Evolutionary conservation across 2,113 vertebrate species (phyloP).

Genomic region (Poeciliopsis turrubarensis): DNA sequence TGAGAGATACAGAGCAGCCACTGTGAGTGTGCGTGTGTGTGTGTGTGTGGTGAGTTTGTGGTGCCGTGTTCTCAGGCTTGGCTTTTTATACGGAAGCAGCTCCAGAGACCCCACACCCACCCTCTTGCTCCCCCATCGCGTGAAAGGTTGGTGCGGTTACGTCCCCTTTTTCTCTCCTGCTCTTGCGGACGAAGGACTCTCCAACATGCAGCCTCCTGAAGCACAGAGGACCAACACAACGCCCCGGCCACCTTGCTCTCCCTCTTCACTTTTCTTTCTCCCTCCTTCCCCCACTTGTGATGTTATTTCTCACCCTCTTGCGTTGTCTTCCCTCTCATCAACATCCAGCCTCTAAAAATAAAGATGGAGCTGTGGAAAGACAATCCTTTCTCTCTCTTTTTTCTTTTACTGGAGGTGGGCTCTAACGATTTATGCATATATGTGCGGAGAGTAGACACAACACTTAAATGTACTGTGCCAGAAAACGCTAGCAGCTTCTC

Average conservation of each 20-base stretch:
- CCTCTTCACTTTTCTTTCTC: constrained; percentile 25
- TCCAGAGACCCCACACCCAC: constrained; percentile 36
- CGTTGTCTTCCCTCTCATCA: constrained; percentile 62
- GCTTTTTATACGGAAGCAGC: constrained; percentile 81
- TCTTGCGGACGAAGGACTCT: constrained; percentile 67
- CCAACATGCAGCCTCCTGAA: constrained; percentile 52
- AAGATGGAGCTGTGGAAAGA: constrained; percentile 60
- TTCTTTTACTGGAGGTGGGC: constrained; percentile 58
- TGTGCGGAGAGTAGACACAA: constrained; percentile 39
- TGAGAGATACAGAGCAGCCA: constrained; percentile 72
- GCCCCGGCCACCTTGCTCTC: constrained; percentile 36
- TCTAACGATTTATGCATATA: constrained; percentile 51
- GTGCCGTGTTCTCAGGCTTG: constrained; percentile 78
- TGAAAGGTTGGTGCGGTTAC: constrained; percentile 67
- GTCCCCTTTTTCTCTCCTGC: constrained; percentile 51
- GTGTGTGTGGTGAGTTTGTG: constrained; percentile 77
- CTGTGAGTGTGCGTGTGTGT: constrained; percentile 61
- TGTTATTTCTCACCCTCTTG: constrained; percentile 48
- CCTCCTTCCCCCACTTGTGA: constrained; percentile 39
- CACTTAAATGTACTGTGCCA: constrained; percentile 43
- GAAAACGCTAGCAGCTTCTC: constrained; percentile 31
- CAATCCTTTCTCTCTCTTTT: constrained; percentile 27
- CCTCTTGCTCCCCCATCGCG: constrained; percentile 59
- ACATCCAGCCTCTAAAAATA: constrained; percentile 76
- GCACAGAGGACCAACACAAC: constrained; percentile 27